Evolutionary conservation across 2,888 invertebrate species (phyloP), one percentile per base, ranked within the genome.

Genomic region (Rhagonycha lutea): DNA sequence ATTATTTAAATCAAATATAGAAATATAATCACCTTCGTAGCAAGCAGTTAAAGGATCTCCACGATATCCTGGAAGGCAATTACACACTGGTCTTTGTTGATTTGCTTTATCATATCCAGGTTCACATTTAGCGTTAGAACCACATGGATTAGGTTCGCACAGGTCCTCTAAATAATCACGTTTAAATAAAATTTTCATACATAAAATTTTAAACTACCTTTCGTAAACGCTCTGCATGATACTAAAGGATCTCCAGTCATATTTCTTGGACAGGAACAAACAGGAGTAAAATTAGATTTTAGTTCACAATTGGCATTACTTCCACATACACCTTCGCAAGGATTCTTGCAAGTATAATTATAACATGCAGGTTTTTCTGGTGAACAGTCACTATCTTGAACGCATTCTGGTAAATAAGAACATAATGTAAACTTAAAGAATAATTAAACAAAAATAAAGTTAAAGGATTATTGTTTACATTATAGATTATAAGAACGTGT

Each of bases 201-300:
- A 47, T 61, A 18, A 62, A 14, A 7, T 3, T n/a, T n/a, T n/a
- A n/a, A n/a, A n/a, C n/a, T 87, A 95, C 95, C 90, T 83, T 94
- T 93, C 86, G 93, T 93, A 84, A 95, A 96, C 80, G 94, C 94
- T 82, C 96, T 91, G 88, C 96, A 96, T 84, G 91, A 91, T 2
- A 92, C 90, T 87, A 96, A 96, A 4, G 96, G 96, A 90, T 96
- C 93, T 1, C 96, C 96, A 24, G 96, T 96, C 94, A 94, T 95
- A 83, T 95, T 94, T 84, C 91, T 92, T 0, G 96, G 96, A 86
- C 96, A 96, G 74, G 94, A 95, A 87, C 96, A 96, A 14, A 96
- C 92, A 0, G 96, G 95, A 5, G 95, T 95, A 70, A 94, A 90
- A 4, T 93, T 94, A 29, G 68, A 76, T 65, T 94, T 90, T 61